These are phyloP conservation scores for Eumacrocentrus americanus DNA, from an alignment of 2,888 invertebrate species.

Conservation along the genomic window DNA sequence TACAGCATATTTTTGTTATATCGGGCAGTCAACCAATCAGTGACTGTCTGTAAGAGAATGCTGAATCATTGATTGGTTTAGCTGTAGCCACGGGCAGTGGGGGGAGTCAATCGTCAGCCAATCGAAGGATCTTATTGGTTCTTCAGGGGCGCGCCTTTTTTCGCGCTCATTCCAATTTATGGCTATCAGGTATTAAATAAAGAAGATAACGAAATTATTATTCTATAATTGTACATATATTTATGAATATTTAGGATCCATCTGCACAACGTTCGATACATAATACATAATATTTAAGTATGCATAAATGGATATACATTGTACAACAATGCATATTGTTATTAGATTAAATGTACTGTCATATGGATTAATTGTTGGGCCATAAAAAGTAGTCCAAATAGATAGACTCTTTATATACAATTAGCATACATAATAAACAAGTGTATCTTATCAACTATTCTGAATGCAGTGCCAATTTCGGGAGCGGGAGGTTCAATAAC, in stretches of 20 bases:
- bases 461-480: not conserved
- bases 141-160: not conserved
- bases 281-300: slow-evolving; percentile 20
- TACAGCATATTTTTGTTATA: too few relatives aligned
- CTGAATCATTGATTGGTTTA: not conserved
- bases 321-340: slow-evolving; percentile 3
- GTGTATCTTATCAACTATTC: slow-evolving; percentile 3
- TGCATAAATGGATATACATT: slow-evolving; percentile 6
- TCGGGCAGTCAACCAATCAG: not conserved
- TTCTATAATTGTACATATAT: not conserved
- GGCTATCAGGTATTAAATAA: not conserved
- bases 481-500: not conserved
- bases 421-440: slow-evolving; percentile 17
- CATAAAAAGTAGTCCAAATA: slow-evolving; percentile 15
- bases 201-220: not conserved
- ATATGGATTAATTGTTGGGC: slow-evolving; percentile 11
- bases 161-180: not conserved
- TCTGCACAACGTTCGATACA: not conserved
- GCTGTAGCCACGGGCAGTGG: too few relatives aligned
- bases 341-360: slow-evolving; percentile 2
- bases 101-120: too few relatives aligned
- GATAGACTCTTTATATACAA: slow-evolving; percentile 25
- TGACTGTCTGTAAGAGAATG: not conserved
- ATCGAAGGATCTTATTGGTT: not conserved
- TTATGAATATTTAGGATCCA: slow-evolving; percentile 5